Conservation (phyloP, 2,888 invertebrate genomes). For the Polymixis lichenea region DNA sequence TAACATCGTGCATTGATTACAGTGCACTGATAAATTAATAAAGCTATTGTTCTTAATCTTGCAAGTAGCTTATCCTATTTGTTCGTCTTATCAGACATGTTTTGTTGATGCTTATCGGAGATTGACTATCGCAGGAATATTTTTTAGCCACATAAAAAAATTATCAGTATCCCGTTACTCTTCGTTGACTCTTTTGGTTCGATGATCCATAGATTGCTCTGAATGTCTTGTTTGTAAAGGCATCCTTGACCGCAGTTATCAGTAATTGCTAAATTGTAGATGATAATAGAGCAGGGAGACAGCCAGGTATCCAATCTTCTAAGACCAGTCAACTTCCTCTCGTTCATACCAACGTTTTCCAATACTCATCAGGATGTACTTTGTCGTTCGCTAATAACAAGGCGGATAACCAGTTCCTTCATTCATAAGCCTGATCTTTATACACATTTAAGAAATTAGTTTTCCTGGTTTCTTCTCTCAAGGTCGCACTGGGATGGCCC, state of each 20-base stretch:
- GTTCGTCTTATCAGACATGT: conserved; percentile 49
- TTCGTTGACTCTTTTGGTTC: conserved; percentile 6
- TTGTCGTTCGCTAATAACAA: conserved; percentile 36
- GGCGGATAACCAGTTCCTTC: conserved; percentile 18
- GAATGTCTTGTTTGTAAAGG: conserved; percentile 15
- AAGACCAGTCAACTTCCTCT: conserved; percentile 29
- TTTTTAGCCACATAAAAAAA: conserved; percentile 17
- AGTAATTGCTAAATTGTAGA: conserved; percentile 52
- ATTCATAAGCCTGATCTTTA: conserved; percentile 14
- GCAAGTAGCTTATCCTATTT: conserved; percentile 51
- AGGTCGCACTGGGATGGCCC: conserved; percentile 20
- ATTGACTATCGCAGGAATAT: conserved; percentile 38
- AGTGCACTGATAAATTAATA: conserved; percentile 35
- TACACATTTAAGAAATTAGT: conserved; percentile 6
- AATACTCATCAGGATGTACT: conserved; percentile 40
- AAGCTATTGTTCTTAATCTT: conserved; percentile 47
- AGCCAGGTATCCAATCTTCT: conserved; percentile 31
- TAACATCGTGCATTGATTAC: conserved; percentile 25
- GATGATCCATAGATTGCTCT: neutral
- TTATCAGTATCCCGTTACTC: conserved; percentile 11
- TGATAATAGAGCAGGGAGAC: conserved; percentile 27
- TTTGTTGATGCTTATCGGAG: conserved; percentile 60
- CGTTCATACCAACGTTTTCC: conserved; percentile 18
- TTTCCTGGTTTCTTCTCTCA: too few species aligned
- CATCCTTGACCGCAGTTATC: conserved; percentile 37